Conservation (phyloP, 2,888 invertebrate genomes). For the Sinohyriopsis cumingii region DNA sequence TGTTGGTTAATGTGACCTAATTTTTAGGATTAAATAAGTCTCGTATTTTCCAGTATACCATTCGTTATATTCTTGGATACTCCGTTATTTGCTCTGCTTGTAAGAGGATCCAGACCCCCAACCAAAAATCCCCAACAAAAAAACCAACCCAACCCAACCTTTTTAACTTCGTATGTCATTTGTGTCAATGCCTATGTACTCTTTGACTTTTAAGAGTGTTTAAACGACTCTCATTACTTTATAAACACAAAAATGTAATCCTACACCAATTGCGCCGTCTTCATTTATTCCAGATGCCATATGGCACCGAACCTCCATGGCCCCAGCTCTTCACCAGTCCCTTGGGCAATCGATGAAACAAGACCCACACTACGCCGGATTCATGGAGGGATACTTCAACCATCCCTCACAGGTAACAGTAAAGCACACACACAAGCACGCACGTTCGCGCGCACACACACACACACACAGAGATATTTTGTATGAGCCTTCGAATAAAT, state of each 20-base stretch:
- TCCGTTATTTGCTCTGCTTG: too few species aligned
- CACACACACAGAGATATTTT: too few species aligned
- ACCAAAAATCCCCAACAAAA: too few species aligned
- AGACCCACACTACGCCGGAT: constrained; percentile 46
- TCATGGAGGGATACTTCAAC: constrained; percentile 59
- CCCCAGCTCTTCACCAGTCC: constrained; percentile 50
- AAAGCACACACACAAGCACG: background rate
- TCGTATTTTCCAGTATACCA: too few species aligned
- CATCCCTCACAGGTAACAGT: constrained; percentile 55
- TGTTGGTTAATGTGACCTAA: too few species aligned
- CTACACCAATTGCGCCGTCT: background rate
- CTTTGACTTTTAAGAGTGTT: background rate
- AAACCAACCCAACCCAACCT: background rate
- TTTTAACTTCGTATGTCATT: background rate
- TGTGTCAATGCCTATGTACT: background rate
- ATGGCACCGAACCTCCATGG: constrained; percentile 54
- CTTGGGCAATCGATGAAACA: constrained; percentile 39
- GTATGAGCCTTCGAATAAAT: too few species aligned
- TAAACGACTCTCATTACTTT: background rate
- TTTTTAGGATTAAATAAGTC: too few species aligned
- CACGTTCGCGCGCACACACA: too few species aligned
- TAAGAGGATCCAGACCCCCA: too few species aligned
- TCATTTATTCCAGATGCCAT: constrained; percentile 44
- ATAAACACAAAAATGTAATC: background rate
- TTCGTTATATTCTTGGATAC: too few species aligned